Percentiles rank a stretch among this genome's conserved stretches.
phyloP scores from a whole-genome alignment of 2,113 vertebrate species.

The Gallinago undulata region DNA sequence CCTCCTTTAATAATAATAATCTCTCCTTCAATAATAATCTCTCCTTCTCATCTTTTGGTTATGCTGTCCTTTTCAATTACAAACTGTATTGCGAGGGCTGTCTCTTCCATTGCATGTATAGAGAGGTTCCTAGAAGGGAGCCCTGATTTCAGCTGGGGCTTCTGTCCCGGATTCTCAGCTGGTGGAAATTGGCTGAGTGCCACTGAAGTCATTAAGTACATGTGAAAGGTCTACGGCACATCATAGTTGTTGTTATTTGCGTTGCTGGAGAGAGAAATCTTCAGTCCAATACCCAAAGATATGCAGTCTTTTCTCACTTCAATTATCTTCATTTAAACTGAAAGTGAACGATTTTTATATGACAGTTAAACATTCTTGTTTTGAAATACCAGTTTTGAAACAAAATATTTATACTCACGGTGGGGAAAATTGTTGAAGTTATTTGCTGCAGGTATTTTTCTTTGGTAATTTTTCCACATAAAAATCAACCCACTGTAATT shows the following conservation, averaged over 20 bases:
- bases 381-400: neutral
- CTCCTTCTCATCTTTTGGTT: neutral
- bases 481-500: neutral
- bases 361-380: neutral
- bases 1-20: neutral
- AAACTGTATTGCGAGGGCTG: neutral
- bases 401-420: neutral
- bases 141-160: conserved; percentile 17
- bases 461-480: neutral
- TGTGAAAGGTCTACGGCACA: neutral
- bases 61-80: neutral
- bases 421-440: neutral
- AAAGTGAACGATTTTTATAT: neutral
- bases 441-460: neutral
- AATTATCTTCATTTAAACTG: neutral
- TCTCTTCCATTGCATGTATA: neutral
- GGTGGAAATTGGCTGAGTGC: neutral
- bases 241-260: neutral
- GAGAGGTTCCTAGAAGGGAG: neutral
- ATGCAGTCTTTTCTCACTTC: neutral
- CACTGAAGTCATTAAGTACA: neutral
- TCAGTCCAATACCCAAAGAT: neutral
- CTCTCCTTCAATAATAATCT: neutral
- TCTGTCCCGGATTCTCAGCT: conserved; percentile 38
- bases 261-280: neutral